Evolutionary conservation across 1,140 invertebrate genomes (phyloP), one percentile per base, ranked within the genome.

Genomic region (Whitmania pigra): DNA sequence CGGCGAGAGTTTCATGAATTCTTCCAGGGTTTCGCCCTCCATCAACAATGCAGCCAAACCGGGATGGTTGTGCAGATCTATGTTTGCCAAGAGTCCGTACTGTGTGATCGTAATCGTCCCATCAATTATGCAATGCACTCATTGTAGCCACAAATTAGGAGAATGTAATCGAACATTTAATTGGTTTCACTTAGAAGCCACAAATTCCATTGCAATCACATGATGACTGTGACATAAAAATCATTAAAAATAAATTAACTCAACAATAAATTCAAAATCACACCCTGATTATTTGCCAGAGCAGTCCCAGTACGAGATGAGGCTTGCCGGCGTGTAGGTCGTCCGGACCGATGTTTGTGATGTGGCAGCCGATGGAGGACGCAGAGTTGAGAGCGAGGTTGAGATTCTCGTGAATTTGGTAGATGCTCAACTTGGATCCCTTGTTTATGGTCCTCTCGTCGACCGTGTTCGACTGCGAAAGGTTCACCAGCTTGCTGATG

Each of bases 261-360:
- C 0, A 15, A 49, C 9, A 49, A 49, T 49, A 49, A 49, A 49
- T 49, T 49, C 43, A 63, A 63, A 63, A 63, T 53, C 69, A 27
- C 20, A 88, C 87, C 71, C 94, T 87, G 78, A 99, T 99, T 76
- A 99, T 97, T 84, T 99, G 96, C 96, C 96, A 99, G 3, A 99
- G 84, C 0, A 99, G 84, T 54, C 96, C 96, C 27, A 99, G 86
- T 7, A 98, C 92, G 76, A 99, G 84, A 85, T 99, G 96, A 7
- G 92, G 93, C 82, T 91, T 93, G 77, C 91, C 94, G 84, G 96
- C 92, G 27, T 88, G 88, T 69, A 99, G 82, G 82, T 97, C 95
- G 78, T 94, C 92, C 7, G 93, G 93, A 79, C 97, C 95, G 76
- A 99, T 98, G 83, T 99, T 99, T 72, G 99, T 89, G 74, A 98